Percentiles rank a stretch among this genome's conserved stretches.
Conservation (phyloP, 1,140 invertebrate species). For the Aphis craccivora region DNA sequence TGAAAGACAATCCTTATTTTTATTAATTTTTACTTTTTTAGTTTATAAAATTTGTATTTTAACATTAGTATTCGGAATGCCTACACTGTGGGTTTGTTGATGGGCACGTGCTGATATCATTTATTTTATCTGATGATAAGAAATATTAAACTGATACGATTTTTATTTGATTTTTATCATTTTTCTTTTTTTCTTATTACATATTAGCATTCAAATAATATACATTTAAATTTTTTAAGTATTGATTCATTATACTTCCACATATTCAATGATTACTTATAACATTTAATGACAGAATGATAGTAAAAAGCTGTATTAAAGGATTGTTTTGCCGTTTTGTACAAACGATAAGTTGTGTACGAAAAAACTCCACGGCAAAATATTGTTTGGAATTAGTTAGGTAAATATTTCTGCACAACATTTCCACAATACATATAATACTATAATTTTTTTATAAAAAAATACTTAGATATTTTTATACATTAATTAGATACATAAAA, state of each 20-base stretch:
- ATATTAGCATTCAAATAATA: not conserved
- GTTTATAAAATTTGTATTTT: not conserved
- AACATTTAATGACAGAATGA: not conserved
- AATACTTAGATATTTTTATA: not conserved
- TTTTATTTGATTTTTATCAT: not conserved
- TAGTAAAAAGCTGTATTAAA: not conserved
- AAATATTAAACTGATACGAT: not conserved
- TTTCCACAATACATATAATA: not conserved
- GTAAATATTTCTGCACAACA: slow-evolving; percentile 29
- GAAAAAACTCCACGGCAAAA: slow-evolving; percentile 40
- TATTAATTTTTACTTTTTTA: not conserved
- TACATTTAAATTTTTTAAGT: not conserved
- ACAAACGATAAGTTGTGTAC: not conserved
- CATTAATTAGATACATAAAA: not conserved
- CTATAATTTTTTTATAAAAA: not conserved
- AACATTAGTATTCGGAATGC: not conserved
- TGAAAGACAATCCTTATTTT: not conserved
- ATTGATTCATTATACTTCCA: not conserved
- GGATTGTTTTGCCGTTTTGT: not conserved
- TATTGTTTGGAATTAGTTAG: slow-evolving; percentile 59
- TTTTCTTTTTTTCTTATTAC: not conserved
- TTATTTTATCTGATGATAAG: not conserved
- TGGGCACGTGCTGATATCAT: slow-evolving; percentile 26
- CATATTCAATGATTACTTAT: not conserved
- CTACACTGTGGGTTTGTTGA: not conserved